These are phyloP conservation scores for Stenodema calcarata DNA, from an alignment of 2,888 invertebrate genomes.

Conservation along the genomic window DNA sequence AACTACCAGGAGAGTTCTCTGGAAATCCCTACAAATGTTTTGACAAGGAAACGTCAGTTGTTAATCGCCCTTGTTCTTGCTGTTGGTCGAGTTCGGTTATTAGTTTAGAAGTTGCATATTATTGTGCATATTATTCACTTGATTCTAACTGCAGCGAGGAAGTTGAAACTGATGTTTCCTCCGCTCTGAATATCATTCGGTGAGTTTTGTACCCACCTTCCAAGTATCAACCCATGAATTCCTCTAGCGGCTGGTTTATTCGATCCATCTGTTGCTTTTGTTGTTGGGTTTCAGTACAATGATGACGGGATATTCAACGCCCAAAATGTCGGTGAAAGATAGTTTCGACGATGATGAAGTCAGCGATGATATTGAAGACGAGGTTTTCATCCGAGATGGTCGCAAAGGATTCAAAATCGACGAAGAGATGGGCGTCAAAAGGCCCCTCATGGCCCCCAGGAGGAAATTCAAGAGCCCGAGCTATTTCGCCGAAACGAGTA, in stretches of 20 bases:
- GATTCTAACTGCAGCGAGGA: too few relatives aligned
- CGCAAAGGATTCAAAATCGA: slow-evolving; percentile 70
- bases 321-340: slow-evolving; percentile 70
- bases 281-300: not conserved
- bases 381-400: slow-evolving; percentile 78
- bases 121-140: too few relatives aligned
- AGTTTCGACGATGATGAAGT: slow-evolving; percentile 74
- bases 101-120: too few relatives aligned
- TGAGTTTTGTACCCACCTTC: too few relatives aligned
- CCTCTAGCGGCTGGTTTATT: not conserved
- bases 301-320: slow-evolving; percentile 57
- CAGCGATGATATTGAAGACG: slow-evolving; percentile 77
- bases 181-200: too few relatives aligned
- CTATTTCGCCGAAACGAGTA: slow-evolving; percentile 51
- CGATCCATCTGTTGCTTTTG: slow-evolving; percentile 21
- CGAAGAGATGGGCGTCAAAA: slow-evolving; percentile 73
- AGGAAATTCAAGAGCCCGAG: slow-evolving; percentile 66
- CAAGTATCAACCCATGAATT: too few relatives aligned
- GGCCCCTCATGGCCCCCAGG: slow-evolving; percentile 77
- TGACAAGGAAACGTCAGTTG: too few relatives aligned
- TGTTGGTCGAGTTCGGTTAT: too few relatives aligned
- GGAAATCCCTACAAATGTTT: too few relatives aligned
- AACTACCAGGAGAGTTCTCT: too few relatives aligned
- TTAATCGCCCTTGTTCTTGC: too few relatives aligned
- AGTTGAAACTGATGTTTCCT: too few relatives aligned